These are phyloP conservation scores for Troglohyphantes excavatus DNA, from an alignment of 2,888 invertebrate species.

Conservation along the genomic window DNA sequence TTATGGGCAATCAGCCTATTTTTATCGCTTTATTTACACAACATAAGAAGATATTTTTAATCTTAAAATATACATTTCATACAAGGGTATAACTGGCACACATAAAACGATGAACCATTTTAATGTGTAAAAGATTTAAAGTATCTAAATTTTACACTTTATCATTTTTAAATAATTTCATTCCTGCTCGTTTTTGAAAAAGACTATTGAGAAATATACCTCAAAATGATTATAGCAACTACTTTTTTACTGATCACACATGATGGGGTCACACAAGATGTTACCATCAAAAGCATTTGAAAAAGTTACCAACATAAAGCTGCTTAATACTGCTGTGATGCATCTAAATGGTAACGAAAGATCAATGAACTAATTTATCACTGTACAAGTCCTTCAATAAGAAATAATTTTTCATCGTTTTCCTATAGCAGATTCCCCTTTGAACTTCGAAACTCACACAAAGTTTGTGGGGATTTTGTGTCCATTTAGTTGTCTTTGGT, in stretches of 20 bases:
- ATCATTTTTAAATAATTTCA: background rate
- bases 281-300: conserved; percentile 19
- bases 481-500: conserved; percentile 68
- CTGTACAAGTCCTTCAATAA: conserved; percentile 39
- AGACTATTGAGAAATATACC: background rate
- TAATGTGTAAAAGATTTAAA: background rate
- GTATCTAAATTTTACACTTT: background rate
- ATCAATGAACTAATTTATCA: conserved; percentile 1
- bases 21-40: background rate
- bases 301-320: conserved; percentile 50
- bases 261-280: conserved; percentile 1
- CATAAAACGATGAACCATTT: background rate
- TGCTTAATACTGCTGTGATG: conserved; percentile 37
- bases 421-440: background rate
- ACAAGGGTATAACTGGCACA: background rate
- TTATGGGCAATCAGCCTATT: background rate
- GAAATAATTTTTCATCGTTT: background rate
- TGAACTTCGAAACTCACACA: conserved; percentile 7
- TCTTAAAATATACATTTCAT: conserved; percentile 7
- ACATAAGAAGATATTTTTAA: background rate
- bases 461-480: background rate
- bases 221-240: conserved; percentile 2
- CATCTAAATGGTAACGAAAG: conserved; percentile 20
- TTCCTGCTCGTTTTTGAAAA: background rate
- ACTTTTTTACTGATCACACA: conserved; percentile 16